Conservation (phyloP, 2,888 invertebrate genomes). For the Trachelus tabidus region DNA sequence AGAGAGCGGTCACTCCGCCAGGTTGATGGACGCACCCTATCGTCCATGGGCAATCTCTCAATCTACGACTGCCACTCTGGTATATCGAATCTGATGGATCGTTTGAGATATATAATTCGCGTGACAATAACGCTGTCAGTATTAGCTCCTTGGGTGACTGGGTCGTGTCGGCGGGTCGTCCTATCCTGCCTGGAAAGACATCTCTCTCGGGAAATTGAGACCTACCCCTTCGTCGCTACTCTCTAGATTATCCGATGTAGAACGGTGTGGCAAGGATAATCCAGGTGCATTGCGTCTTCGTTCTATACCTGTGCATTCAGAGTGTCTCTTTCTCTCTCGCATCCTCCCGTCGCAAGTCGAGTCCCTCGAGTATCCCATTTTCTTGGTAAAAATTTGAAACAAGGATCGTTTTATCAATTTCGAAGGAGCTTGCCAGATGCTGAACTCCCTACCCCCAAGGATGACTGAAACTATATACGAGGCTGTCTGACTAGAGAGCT, state of each 20-base stretch:
- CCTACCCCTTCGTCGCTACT: background rate
- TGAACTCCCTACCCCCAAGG: background rate
- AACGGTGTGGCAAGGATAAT: background rate
- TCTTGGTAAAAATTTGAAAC: background rate
- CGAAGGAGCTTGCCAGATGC: background rate
- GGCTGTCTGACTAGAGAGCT: background rate
- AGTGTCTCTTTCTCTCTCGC: background rate
- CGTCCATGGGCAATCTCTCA: background rate
- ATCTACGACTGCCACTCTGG: background rate
- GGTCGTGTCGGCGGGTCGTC: background rate
- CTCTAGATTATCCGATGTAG: background rate
- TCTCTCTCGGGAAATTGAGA: background rate
- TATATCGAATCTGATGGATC: background rate
- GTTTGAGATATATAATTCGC: background rate
- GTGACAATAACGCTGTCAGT: background rate
- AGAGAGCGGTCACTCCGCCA: slow-evolving; percentile 12
- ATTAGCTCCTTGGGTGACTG: background rate
- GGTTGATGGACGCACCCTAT: background rate
- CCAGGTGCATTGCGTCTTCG: background rate
- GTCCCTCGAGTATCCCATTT: background rate
- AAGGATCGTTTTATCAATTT: background rate
- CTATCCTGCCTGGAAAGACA: background rate
- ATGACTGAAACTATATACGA: background rate
- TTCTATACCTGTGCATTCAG: background rate
- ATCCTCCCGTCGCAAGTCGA: background rate